A percentile compares a stretch with the other conserved stretches of the same genome.
These are phyloP conservation scores for Bolinopsis microptera DNA, from an alignment of 37 sponge, comb jelly and placozoan genomes.

Conservation along the genomic window DNA sequence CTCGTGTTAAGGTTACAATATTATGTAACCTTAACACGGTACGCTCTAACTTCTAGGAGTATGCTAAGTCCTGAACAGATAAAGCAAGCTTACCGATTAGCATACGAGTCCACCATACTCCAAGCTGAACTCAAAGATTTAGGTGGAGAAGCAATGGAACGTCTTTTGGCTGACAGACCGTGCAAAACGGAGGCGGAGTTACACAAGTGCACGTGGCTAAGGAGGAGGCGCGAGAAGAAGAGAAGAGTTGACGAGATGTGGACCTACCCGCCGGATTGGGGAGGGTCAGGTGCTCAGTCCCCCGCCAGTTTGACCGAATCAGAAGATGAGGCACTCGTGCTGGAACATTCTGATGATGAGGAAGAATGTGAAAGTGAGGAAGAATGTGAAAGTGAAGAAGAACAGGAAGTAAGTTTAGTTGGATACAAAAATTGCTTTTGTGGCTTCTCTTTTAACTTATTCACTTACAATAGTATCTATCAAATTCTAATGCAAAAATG, in stretches of 20 bases:
- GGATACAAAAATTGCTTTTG: too few species aligned
- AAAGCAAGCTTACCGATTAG: neutral
- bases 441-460: too few species aligned
- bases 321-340: too few species aligned
- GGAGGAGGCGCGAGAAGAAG: neutral
- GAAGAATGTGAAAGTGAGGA: too few species aligned
- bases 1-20: neutral
- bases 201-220: neutral
- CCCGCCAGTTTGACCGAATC: neutral
- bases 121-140: neutral
- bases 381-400: too few species aligned
- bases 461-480: too few species aligned
- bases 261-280: neutral
- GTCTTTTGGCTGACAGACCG: neutral
- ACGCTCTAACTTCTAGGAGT: neutral
- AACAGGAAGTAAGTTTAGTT: neutral
- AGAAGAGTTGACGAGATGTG: neutral
- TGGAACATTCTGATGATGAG: too few species aligned
- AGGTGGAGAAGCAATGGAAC: neutral
- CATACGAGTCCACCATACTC: neutral
- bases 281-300: neutral
- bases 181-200: neutral
- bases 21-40: neutral
- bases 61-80: neutral
- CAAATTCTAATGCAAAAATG: too few species aligned